Evolutionary conservation across 2,113 vertebrate genomes (phyloP), one percentile per base, ranked within the genome.

Genomic region (Datnioides undecimradiatus): DNA sequence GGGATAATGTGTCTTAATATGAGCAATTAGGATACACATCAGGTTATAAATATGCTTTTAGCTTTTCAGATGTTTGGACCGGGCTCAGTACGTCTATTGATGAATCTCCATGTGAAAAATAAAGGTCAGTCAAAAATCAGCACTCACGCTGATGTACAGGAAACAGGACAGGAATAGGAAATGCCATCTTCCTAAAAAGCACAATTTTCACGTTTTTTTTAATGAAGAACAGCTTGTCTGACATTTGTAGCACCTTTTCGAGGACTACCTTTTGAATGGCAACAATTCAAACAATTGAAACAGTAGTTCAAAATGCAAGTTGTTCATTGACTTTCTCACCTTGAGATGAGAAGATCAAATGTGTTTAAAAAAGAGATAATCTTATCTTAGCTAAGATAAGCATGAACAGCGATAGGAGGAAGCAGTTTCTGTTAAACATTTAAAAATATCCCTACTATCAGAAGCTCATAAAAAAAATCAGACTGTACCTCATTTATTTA

Each of bases 1-100:
- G 23, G 11, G 52, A 31, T 67, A 29, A 72, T 60, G 17, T 21
- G 1, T 75, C 46, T 38, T 62, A 19, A 33, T 52, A 21, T 16
- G 34, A 54, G 46, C 25, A 59, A 51, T 73, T 36, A 69, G 46
- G n/a, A 66, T 60, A 48, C 73, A 65, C 21, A 69, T 49, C 11
- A 33, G 46, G 36, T 31, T 33, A 46, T 72, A 54, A 58, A 79
- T 52, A 31, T 69, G 55, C 55, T 51, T 65, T 60, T 54, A 55
- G 23, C 36, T 29, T 27, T 41, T 73, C 40, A 38, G 31, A 58
- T 33, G 10, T 25, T 17, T 34, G 31, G 51, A 23, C 38, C 5
- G 5, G 34, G 19, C 72, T 64, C 72, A 54, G 23, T 29, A 8
- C 34, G 36, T 40, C 60, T 60, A 41, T 23, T 64, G 36, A 52